These are phyloP conservation scores for Drosophila simulans DNA, from an alignment of 1,140 invertebrate genomes.

Conservation along the genomic window DNA sequence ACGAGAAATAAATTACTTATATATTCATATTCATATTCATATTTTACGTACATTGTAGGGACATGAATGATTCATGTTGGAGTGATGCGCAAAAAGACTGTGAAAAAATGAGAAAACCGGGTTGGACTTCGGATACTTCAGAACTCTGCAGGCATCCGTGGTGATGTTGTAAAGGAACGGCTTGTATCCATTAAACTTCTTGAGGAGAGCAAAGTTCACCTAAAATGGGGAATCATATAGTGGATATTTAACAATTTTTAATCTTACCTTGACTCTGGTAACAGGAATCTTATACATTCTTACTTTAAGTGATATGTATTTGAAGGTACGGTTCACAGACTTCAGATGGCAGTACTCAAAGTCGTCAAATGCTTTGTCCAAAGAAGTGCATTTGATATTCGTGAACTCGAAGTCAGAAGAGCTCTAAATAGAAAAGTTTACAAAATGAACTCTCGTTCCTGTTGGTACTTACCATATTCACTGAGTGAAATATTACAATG, in stretches of 20 bases:
- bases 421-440: not conserved
- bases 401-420: slow-evolving; percentile 17
- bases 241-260: not conserved
- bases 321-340: slow-evolving; percentile 32
- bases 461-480: not conserved
- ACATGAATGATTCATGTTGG: slow-evolving; percentile 31
- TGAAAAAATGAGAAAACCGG: slow-evolving; percentile 1
- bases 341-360: slow-evolving; percentile 40
- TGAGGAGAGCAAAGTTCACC: slow-evolving; percentile 15
- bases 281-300: slow-evolving; percentile 7
- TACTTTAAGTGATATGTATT: slow-evolving; percentile 24
- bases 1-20: too few species aligned
- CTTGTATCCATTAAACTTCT: slow-evolving; percentile 23
- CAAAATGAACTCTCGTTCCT: not conserved
- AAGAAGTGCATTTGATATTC: slow-evolving; percentile 33
- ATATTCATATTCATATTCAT: too few species aligned
- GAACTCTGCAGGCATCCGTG: slow-evolving; percentile 14
- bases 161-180: slow-evolving; percentile 34
- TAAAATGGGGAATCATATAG: not conserved
- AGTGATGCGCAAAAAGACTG: not conserved
- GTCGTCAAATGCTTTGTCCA: slow-evolving; percentile 14
- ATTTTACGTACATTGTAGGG: not conserved
- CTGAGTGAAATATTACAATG: not conserved
- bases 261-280: slow-evolving; percentile 8
- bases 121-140: slow-evolving; percentile 10